Percentiles rank a stretch among this genome's conserved stretches.
Evolutionary conservation across 2,888 invertebrate species (phyloP).

Genomic region (Noctua fimbriata): DNA sequence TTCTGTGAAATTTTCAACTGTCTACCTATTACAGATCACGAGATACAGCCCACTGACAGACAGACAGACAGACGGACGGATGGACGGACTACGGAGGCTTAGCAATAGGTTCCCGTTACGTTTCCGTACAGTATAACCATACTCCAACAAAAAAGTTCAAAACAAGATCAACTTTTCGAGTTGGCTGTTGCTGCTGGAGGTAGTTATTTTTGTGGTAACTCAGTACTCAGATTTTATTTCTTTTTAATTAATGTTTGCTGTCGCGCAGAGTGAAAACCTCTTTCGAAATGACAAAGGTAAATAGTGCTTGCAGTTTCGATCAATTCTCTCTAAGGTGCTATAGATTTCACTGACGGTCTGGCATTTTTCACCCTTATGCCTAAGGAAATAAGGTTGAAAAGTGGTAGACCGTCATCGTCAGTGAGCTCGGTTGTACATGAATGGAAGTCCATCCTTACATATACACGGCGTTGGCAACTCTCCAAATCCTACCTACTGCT

Average conservation of each 20-base stretch:
- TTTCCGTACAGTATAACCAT: no score
- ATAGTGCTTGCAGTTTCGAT: background rate
- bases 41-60: no score
- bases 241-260: background rate
- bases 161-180: background rate
- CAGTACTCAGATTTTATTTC: background rate
- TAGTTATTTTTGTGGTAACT: background rate
- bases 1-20: no score
- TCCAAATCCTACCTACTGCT: slow-evolving; percentile 14
- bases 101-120: no score
- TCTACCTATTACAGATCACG: no score
- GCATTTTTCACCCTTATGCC: background rate
- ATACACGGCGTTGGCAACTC: slow-evolving; percentile 15
- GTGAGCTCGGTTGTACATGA: background rate
- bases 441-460: background rate
- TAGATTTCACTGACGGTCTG: background rate
- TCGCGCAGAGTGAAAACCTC: background rate
- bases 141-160: background rate
- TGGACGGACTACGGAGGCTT: no score
- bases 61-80: no score
- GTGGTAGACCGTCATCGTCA: no score
- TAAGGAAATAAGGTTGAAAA: no score
- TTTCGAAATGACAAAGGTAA: background rate
- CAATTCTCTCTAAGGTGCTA: background rate
- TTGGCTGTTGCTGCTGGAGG: background rate